phyloP scores from a whole-genome alignment of 2,888 invertebrate species.

The Aproaerema taeniolella region DNA sequence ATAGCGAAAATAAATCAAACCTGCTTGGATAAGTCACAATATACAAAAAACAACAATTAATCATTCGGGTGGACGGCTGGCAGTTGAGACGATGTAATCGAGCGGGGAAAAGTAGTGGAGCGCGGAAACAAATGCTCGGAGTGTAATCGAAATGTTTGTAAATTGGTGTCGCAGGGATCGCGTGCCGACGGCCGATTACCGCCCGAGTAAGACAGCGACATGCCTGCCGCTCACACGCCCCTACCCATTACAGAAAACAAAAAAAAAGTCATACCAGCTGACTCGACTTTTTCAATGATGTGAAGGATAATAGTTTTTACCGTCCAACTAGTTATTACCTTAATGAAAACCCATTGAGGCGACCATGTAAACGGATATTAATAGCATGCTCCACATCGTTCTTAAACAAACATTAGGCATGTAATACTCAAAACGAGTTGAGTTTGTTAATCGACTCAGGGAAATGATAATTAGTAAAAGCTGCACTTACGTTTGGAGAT shows the following conservation, averaged over 20 bases:
- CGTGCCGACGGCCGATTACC: constrained; percentile 60
- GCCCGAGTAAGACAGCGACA: constrained; percentile 21
- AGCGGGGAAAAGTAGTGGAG: constrained; percentile 47
- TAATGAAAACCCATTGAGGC: constrained; percentile 6
- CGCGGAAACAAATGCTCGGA: constrained; percentile 64
- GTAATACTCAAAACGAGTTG: no score
- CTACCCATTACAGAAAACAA: constrained; percentile 2
- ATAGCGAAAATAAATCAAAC: no score
- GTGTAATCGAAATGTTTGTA: constrained; percentile 70
- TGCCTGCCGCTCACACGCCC: constrained; percentile 17
- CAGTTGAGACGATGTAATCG: constrained; percentile 38
- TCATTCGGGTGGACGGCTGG: constrained; percentile 11
- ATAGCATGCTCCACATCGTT: constrained; percentile 11
- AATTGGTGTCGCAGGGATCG: constrained; percentile 52
- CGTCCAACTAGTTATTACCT: constrained; percentile 7
- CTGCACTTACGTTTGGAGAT: constrained; percentile 5
- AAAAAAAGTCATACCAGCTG: constrained; percentile 11
- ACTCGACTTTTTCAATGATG: neutral
- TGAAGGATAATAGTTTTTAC: constrained; percentile 5
- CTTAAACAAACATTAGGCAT: constrained; percentile 7
- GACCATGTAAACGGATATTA: constrained; percentile 4
- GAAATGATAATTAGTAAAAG: constrained; percentile 1
- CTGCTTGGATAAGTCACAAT: no score
- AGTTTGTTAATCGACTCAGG: no score
- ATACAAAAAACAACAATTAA: constrained; percentile 9